These are phyloP conservation scores for Herminia tarsipennalis DNA, from an alignment of 2,888 invertebrate species.

Conservation along the genomic window DNA sequence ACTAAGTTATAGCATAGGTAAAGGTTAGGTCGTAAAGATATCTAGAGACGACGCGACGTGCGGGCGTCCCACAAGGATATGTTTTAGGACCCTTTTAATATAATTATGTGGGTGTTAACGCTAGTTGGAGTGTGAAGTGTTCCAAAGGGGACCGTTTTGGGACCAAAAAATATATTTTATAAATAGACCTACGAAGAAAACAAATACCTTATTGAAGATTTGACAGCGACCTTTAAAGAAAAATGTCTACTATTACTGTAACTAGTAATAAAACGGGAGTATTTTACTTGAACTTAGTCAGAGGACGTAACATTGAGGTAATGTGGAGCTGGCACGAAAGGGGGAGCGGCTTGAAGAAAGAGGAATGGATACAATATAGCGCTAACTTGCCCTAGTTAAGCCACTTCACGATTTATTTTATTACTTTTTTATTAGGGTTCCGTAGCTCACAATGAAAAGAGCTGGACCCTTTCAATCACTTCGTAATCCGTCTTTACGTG, in stretches of 20 bases:
- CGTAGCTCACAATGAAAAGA: too few species aligned
- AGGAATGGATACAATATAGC: conserved; percentile 38
- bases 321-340: conserved; percentile 32
- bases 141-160: not conserved
- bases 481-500: too few species aligned
- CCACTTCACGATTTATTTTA: not conserved
- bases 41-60: not conserved
- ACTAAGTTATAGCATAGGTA: not conserved
- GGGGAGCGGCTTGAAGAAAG: conserved; percentile 19
- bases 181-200: not conserved
- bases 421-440: not conserved
- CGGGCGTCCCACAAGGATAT: not conserved
- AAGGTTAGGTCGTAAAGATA: conserved; percentile 1
- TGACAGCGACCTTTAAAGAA: conserved; percentile 22
- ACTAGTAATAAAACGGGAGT: conserved; percentile 9
- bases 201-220: not conserved
- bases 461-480: too few species aligned
- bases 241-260: conserved; percentile 15
- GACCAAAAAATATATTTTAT: not conserved
- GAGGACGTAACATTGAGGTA: conserved; percentile 29
- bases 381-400: conserved; percentile 33
- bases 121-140: not conserved
- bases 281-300: conserved; percentile 38
- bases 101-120: too few species aligned
- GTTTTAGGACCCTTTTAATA: not conserved